Base-by-base conservation (phyloP, 2,113 vertebrate species). In the Trichomycterus rosablanca region DNA sequence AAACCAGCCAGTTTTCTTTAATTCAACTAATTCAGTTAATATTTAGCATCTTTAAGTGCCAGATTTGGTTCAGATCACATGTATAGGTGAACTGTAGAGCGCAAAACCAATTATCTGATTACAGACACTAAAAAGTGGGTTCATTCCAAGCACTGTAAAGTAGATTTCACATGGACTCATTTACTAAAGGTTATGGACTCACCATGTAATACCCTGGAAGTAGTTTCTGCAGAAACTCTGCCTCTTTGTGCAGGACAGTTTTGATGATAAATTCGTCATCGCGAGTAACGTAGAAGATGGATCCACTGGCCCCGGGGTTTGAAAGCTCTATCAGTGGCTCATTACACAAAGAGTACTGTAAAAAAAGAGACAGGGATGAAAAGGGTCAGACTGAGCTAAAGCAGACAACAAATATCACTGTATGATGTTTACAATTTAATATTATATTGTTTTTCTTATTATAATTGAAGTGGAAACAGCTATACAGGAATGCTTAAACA, bases 131-230 rank as follows among this genome's bases (percentile, higher is more conserved):
- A n/a, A n/a, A n/a, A n/a, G n/a, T n/a, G n/a, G n/a, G n/a, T n/a
- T n/a, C n/a, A n/a, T n/a, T n/a, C n/a, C n/a, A n/a, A n/a, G n/a
- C n/a, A n/a, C n/a, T n/a, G n/a, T n/a, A n/a, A n/a, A n/a, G n/a
- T n/a, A n/a, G n/a, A n/a, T n/a, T n/a, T n/a, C n/a, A n/a, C n/a
- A n/a, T n/a, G n/a, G n/a, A n/a, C n/a, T n/a, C n/a, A n/a, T n/a
- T n/a, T n/a, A n/a, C n/a, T n/a, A n/a, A n/a, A n/a, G n/a, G n/a
- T n/a, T n/a, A n/a, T n/a, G n/a, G n/a, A n/a, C 89, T 35, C 15
- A 97, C 96, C 96, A 99, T 98, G 52, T 98, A 99, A 80, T 99
- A 99, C 35, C 96, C 96, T 0, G 96, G 96, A n/a, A 99, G 92
- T 30, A 99, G 84, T 66, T 99, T 99, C 89, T 99, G 96, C 1